Percentiles rank a stretch among this genome's conserved stretches.
These are phyloP conservation scores for Trichoplusia ni DNA, from an alignment of 1,140 invertebrate genomes.

Conservation along the genomic window DNA sequence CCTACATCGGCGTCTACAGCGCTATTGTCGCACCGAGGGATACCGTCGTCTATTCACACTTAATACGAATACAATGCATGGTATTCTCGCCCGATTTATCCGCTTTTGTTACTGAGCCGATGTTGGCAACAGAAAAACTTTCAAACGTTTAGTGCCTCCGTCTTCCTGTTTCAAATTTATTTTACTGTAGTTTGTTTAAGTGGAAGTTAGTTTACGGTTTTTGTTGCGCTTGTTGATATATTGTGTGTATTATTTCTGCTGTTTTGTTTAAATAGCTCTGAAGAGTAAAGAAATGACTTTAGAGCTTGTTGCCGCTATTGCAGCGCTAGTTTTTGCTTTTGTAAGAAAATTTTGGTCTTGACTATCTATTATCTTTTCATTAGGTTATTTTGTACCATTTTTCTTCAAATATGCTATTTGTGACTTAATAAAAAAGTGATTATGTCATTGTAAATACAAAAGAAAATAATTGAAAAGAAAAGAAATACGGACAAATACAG, in stretches of 20 bases:
- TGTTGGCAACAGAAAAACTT: slow-evolving; percentile 40
- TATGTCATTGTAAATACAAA: too few relatives aligned
- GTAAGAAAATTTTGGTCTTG: too few relatives aligned
- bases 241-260: not conserved
- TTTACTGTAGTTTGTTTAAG: slow-evolving; percentile 27
- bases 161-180: slow-evolving; percentile 33
- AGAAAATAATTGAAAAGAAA: too few relatives aligned
- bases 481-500: too few relatives aligned
- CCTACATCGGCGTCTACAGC: slow-evolving; percentile 12
- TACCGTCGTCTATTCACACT: slow-evolving; percentile 45
- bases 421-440: too few relatives aligned
- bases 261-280: not conserved
- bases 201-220: not conserved
- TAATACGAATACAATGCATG: slow-evolving; percentile 55
- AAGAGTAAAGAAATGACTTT: too few relatives aligned
- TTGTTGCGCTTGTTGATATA: slow-evolving; percentile 5
- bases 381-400: too few relatives aligned
- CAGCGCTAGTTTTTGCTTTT: too few relatives aligned
- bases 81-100: slow-evolving; percentile 49
- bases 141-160: slow-evolving; percentile 36
- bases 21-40: slow-evolving; percentile 40
- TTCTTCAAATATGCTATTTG: too few relatives aligned
- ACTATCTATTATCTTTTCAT: too few relatives aligned
- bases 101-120: slow-evolving; percentile 42
- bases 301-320: too few relatives aligned